Percentiles rank a stretch among this genome's conserved stretches.
These are phyloP conservation scores for Eilema depressum DNA, from an alignment of 2,888 invertebrate species.

Conservation along the genomic window DNA sequence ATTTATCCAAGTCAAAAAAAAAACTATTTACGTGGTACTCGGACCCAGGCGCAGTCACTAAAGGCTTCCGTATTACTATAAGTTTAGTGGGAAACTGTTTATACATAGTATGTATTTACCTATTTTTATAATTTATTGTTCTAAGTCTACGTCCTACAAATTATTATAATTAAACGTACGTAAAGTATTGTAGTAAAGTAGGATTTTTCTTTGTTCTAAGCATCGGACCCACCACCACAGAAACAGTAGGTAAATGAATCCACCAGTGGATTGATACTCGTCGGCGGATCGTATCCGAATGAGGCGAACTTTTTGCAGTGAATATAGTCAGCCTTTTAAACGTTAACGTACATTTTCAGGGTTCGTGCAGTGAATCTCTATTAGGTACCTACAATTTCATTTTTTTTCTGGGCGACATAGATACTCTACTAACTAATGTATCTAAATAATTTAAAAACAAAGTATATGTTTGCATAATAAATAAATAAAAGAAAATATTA, in stretches of 20 bases:
- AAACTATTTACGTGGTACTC: background rate
- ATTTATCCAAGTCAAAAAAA: background rate
- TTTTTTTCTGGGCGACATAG: too few relatives aligned
- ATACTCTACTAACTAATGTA: too few relatives aligned
- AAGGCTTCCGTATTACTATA: background rate
- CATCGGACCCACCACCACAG: background rate
- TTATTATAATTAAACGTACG: background rate
- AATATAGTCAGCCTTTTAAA: too few relatives aligned
- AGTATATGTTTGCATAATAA: too few relatives aligned
- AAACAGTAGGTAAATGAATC: background rate
- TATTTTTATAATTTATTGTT: constrained; percentile 1
- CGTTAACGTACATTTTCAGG: too few relatives aligned
- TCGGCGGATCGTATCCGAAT: too few relatives aligned
- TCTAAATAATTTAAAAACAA: too few relatives aligned
- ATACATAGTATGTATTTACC: background rate
- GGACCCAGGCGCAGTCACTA: background rate
- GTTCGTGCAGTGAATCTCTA: too few relatives aligned
- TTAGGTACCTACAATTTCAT: too few relatives aligned
- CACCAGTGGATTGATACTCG: too few relatives aligned
- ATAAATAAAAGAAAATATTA: too few relatives aligned
- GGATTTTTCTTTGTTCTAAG: background rate
- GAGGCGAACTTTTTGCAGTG: too few relatives aligned
- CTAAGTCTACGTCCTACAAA: background rate
- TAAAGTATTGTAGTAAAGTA: background rate
- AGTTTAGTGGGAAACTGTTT: constrained; percentile 1